These are phyloP conservation scores for Entomobrya proxima DNA, from an alignment of 2,888 invertebrate species.

Conservation along the genomic window DNA sequence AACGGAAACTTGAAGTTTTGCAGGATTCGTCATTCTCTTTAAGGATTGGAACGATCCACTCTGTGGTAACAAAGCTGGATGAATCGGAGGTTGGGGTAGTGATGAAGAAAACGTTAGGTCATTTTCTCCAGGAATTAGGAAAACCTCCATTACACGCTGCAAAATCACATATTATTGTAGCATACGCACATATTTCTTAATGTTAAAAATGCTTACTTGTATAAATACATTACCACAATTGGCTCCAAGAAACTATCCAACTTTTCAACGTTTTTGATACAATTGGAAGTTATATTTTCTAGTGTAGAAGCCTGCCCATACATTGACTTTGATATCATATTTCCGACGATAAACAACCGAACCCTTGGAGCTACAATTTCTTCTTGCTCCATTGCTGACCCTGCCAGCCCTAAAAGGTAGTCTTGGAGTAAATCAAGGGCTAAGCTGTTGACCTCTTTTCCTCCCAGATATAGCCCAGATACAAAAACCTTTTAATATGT, in stretches of 20 bases:
- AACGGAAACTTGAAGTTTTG: constrained; percentile 55
- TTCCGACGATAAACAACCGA: constrained; percentile 64
- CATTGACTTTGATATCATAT: constrained; percentile 32
- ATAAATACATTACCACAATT: constrained; percentile 64
- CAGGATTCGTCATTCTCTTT: constrained; percentile 61
- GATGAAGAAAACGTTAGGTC: constrained; percentile 49
- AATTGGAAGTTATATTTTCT: not conserved
- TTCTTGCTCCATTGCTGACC: constrained; percentile 59
- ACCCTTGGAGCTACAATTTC: constrained; percentile 27
- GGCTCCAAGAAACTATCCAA: constrained; percentile 60
- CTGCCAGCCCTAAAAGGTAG: constrained; percentile 64
- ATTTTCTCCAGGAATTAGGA: constrained; percentile 68
- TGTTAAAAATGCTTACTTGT: not conserved
- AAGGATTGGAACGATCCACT: constrained; percentile 6
- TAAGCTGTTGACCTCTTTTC: not conserved
- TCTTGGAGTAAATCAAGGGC: constrained; percentile 60
- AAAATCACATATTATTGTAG: not conserved
- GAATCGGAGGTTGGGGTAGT: constrained; percentile 65
- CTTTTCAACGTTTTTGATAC: constrained; percentile 42
- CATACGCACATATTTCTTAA: not conserved
- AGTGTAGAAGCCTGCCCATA: not conserved
- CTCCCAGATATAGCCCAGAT: constrained; percentile 63
- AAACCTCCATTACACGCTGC: constrained; percentile 68
- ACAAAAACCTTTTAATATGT: constrained; percentile 57
- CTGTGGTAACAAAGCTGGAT: constrained; percentile 54